A percentile compares a stretch with the other conserved stretches of the same genome.
phyloP scores from a whole-genome alignment of 1,140 invertebrate genomes.

The Heliconius himera region DNA sequence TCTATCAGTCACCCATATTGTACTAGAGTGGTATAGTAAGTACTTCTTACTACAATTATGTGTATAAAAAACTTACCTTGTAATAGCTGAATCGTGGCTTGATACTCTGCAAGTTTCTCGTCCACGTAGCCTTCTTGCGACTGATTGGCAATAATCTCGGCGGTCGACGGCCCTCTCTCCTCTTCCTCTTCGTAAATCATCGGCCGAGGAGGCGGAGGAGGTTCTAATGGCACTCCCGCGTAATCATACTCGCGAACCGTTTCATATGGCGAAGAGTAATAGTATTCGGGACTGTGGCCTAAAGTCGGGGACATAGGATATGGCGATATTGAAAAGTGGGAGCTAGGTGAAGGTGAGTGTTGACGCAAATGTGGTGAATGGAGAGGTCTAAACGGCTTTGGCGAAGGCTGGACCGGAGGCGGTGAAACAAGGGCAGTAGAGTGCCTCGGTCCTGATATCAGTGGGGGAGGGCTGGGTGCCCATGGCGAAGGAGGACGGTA shows the following conservation, averaged over 20 bases:
- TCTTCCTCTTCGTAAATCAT: constrained; percentile 85
- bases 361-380: constrained; percentile 75
- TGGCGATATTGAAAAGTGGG: constrained; percentile 78
- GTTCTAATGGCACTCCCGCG: constrained; percentile 87
- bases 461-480: constrained; percentile 84
- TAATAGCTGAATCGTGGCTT: constrained; percentile 93
- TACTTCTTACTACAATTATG: too few species aligned
- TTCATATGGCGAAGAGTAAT: constrained; percentile 84
- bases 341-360: constrained; percentile 74
- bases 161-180: constrained; percentile 89
- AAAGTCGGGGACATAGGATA: constrained; percentile 80
- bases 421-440: constrained; percentile 77
- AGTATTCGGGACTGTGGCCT: constrained; percentile 84
- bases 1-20: too few species aligned
- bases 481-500: constrained; percentile 85
- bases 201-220: constrained; percentile 83
- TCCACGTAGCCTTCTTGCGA: constrained; percentile 95
- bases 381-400: constrained; percentile 81
- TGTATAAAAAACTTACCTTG: constrained; percentile 87
- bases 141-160: constrained; percentile 95
- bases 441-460: constrained; percentile 82
- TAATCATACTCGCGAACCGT: constrained; percentile 83
- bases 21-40: too few species aligned
- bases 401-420: constrained; percentile 72
- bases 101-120: constrained; percentile 95